Evolutionary conservation across 2,888 invertebrate species (phyloP), one percentile per base, ranked within the genome.

Genomic region (Idaea straminata): DNA sequence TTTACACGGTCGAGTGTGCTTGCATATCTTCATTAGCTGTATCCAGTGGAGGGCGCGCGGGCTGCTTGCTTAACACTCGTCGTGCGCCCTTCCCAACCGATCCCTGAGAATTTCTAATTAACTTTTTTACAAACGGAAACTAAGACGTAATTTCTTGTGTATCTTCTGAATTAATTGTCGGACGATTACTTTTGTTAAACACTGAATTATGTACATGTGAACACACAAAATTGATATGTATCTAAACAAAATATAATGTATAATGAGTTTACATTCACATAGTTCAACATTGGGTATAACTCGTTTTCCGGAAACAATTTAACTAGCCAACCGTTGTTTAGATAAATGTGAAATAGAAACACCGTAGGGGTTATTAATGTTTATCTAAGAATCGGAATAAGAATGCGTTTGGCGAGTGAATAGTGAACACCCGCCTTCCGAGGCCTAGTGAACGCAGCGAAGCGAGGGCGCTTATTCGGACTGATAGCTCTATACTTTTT

Each of bases 361-460:
- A 73, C 74, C 76, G 72, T 71, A 76, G 80, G 81, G 84, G 81
- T 84, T 87, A 88, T 87, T 86, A 88, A 87, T 87, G 86, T 88
- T 91, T 91, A 92, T 92, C 91, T 90, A 84, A 86, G 81, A 86
- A 91, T 91, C 90, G 78, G 85, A 89, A 90, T 88, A 85, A 84
- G 84, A 89, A 89, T 87, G 85, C 83, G 80, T 77, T 74, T 80
- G 82, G 79, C 83, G 80, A 82, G 80, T 78, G 83, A 84, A 80
- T 81, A 83, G 80, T 78, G 83, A 84, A 80, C 81, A 83, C 72
- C 75, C 81, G 82, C 74, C 82, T 81, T 80, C 86, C 76, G 85
- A 82, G 74, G 85, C 67, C 65, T 59, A 25, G 63, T 47, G 82
- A 84, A 84, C 73, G 80, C 90, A 90, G 72, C 86, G 82, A 84